Base-by-base conservation (phyloP, 1,140 invertebrate genomes). In the Bombus breviceps region DNA sequence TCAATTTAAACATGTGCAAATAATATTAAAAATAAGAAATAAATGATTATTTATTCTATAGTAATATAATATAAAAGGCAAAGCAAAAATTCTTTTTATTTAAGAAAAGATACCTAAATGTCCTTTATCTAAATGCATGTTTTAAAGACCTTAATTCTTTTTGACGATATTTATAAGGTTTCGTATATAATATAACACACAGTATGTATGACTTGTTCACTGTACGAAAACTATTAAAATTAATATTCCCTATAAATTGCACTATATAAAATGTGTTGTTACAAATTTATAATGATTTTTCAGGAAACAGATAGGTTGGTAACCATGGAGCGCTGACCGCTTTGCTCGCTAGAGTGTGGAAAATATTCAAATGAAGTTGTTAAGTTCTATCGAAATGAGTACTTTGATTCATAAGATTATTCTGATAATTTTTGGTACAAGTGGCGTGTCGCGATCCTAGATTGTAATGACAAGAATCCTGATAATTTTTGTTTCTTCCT, bases 101-200 rank as follows among this genome's bases (percentile, higher is more conserved):
- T 74, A 57, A 43, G 13, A n/a, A 15, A 73, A 69, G 15, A 0
- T 86, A 86, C 80, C 59, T 79, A 74, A 72, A 9, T 59, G 47
- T 39, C 34, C 68, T 32, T 34, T 72, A n/a, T 78, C 28, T n/a
- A 78, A 83, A 83, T 79, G 75, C 85, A 86, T 86, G 10, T 32
- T 85, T 64, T 6, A 69, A 80, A 28, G 37, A 39, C 32, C 1
- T 34, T 41, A 77, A 77, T 18, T n/a, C 22, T 37, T 22, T 41
- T 28, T 32, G 22, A 22, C 25, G 32, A 15, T 41, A 64, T 75
- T 82, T 39, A 39, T 18, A 75, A 74, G 47, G 0, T 37, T 53
- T 22, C 4, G 9, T 22, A 3, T 75, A 22, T 28, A 28, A 62
- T 12, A 15, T 39, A 69, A 57, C 47, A 53, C 47, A 53, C 47